Base-by-base conservation (phyloP, 2,113 vertebrate genomes). In the Rhinichthys klamathensis region DNA sequence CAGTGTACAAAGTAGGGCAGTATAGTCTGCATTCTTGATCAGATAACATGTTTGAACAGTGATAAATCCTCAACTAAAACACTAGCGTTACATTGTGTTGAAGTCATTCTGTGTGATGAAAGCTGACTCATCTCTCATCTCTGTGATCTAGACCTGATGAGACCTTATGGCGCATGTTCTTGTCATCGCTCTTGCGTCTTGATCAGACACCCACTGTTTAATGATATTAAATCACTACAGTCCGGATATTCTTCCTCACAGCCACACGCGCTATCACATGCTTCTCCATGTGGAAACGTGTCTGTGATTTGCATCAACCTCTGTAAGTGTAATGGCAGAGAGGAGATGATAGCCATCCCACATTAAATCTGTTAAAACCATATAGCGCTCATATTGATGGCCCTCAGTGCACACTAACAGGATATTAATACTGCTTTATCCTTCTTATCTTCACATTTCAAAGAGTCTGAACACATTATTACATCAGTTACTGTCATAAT, bases 391-490 rank as follows among this genome's bases (percentile, higher is more conserved):
- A 80, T 80, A 69, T 81, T 51, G 44, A 81, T 51, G 44, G 61
- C 74, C 38, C 21, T 44, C 35, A 67, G 23, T 15, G 54, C 72
- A 49, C 21, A 30, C 58, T 67, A 80, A 65, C 85, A 83, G 80
- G 85, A 86, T 83, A 83, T 86, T 69, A 86, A 78, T 86, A 79
- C 63, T 58, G 51, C 80, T 44, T 78, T 25, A 83, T 83, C 80
- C 56, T 60, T 63, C 67, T 70, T 67, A 83, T 83, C 78, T 65
- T 44, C 3, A 18, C 54, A 16, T 58, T 82, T 70, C 46, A 83
- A 70, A 56, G 46, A 82, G 44, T 77, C 72, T 77, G 7, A 27
- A 44, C 44, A 77, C 49, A 69, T 61, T 80, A 54, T 69, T 51
- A 51, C 10, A 49, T 65, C 72, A 69, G 32, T 78, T 70, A 70